Conservation (phyloP, 2,113 vertebrate species). For the Podiceps cristatus region DNA sequence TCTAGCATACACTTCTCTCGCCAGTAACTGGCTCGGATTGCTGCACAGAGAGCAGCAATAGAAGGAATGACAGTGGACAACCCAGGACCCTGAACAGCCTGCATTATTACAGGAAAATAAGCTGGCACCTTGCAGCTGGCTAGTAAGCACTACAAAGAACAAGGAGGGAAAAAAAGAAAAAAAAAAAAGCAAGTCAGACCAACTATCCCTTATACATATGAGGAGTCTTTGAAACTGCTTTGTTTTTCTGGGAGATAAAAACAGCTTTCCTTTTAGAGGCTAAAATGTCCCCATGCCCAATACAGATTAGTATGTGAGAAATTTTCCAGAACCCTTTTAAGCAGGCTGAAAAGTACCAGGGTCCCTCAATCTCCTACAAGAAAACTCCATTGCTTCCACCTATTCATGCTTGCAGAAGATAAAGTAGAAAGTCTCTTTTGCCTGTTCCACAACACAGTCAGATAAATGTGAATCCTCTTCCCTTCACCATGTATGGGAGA, state of each 20-base stretch:
- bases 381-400: not conserved
- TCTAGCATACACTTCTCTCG: not conserved
- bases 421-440: no score
- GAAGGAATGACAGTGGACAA: not conserved
- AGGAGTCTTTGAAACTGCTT: not conserved
- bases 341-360: not conserved
- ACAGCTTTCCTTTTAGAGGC: not conserved
- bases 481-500: not conserved
- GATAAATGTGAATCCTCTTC: not conserved
- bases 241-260: not conserved
- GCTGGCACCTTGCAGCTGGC: not conserved
- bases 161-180: rapidly evolving
- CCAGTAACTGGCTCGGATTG: not conserved
- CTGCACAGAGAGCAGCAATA: not conserved
- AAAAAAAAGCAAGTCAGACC: not conserved
- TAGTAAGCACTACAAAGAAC: not conserved
- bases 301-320: not conserved
- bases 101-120: not conserved
- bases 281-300: not conserved
- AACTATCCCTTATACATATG: not conserved
- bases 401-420: not conserved
- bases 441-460: not conserved
- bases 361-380: not conserved
- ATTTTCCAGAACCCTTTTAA: not conserved
- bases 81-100: not conserved